Evolutionary conservation across 2,888 invertebrate species (phyloP).

Genomic region (Leptopilina myrica): DNA sequence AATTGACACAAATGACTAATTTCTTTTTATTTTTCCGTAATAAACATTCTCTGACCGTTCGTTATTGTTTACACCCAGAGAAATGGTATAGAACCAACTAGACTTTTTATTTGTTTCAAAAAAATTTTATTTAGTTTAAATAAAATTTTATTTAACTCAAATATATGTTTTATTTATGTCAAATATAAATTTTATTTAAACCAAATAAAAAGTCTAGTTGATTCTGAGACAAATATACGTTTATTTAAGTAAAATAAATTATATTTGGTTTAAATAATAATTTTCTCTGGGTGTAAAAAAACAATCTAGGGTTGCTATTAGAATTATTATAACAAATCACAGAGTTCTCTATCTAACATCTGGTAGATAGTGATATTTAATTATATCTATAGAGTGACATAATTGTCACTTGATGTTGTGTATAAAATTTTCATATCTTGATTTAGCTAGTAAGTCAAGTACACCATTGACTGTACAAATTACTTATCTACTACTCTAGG

Average conservation of each 20-base stretch:
- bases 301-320: slow-evolving; percentile 18
- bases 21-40: slow-evolving; percentile 6
- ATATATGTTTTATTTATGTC: too few species aligned
- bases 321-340: slow-evolving; percentile 37
- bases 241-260: too few species aligned
- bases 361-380: slow-evolving; percentile 34
- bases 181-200: too few species aligned
- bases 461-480: slow-evolving; percentile 15
- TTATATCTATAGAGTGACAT: slow-evolving; percentile 20
- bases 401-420: slow-evolving; percentile 18
- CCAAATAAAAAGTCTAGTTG: too few species aligned
- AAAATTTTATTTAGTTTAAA: too few species aligned
- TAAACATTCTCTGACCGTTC: slow-evolving; percentile 9
- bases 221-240: too few species aligned
- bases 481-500: slow-evolving; percentile 12
- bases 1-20: neutral
- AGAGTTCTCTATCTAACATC: slow-evolving; percentile 36
- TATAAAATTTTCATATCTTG: slow-evolving; percentile 12
- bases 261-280: too few species aligned
- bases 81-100: too few species aligned
- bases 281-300: too few species aligned
- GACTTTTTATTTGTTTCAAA: too few species aligned
- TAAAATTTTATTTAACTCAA: too few species aligned
- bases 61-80: slow-evolving; percentile 4
- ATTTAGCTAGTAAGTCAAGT: neutral